phyloP scores from a whole-genome alignment of 2,888 invertebrate species.

The Epistrophe grossulariae region DNA sequence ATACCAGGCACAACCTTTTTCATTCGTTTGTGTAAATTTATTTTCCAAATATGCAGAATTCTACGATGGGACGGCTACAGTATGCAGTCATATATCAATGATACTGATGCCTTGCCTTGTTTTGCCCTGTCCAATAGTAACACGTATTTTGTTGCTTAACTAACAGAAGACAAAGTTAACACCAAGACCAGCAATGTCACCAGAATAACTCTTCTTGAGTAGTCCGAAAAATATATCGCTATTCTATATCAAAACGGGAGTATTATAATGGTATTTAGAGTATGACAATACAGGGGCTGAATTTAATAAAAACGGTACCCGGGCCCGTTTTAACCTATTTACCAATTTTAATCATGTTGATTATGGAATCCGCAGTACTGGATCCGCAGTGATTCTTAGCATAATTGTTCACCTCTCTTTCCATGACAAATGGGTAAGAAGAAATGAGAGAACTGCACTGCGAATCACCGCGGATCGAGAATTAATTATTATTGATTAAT shows the following conservation, averaged over 20 bases:
- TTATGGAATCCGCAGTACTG: no score
- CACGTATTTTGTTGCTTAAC: slow-evolving; percentile 42
- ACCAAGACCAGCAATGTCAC: slow-evolving; percentile 28
- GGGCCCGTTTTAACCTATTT: no score
- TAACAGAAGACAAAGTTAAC: slow-evolving; percentile 57
- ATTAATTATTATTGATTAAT: no score
- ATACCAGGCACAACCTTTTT: slow-evolving; percentile 31
- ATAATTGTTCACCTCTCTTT: no score
- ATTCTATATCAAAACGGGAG: slow-evolving; percentile 5
- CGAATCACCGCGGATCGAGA: no score
- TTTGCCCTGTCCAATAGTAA: slow-evolving; percentile 5
- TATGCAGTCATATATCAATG: slow-evolving; percentile 45
- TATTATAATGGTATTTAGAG: neutral
- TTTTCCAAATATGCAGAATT: slow-evolving; percentile 6
- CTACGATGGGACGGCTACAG: neutral
- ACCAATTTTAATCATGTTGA: no score
- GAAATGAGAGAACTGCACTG: no score
- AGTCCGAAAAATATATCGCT: slow-evolving; percentile 26
- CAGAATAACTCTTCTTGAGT: slow-evolving; percentile 16
- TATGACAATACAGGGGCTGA: neutral
- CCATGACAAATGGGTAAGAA: no score
- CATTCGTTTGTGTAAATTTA: slow-evolving; percentile 41
- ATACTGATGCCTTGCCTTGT: slow-evolving; percentile 12
- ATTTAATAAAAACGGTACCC: no score
- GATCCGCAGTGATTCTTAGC: no score